Evolutionary conservation across 1,140 invertebrate species (phyloP), one percentile per base, ranked within the genome.

Genomic region (Sitodiplosis mosellana): DNA sequence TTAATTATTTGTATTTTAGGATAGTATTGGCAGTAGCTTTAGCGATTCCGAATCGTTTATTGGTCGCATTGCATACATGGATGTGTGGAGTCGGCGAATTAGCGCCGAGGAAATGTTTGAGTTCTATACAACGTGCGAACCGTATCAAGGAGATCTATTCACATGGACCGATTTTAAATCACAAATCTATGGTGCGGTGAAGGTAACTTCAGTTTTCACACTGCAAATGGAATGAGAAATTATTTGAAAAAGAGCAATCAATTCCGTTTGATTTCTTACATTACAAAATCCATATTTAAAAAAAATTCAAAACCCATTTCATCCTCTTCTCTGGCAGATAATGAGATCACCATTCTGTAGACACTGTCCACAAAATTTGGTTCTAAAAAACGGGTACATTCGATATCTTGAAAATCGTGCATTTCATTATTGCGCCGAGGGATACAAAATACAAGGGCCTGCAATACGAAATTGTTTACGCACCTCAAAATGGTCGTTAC

Each of bases 31-130:
- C 1, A 76, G 76, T 2, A 69, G 66, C 27, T 82, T 81, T 56
- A 79, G 72, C 49, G 67, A 73, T 47, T 68, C 69, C 1, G 80
- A 83, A 62, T 72, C 79, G 1, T 81, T 78, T 55, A 54, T 80
- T 10, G 80, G 80, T 4, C 67, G 68, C 46, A 53, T 83, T 18
- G 65, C 72, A 6, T 63, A 70, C 17, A 49, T 82, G 1, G 75
- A 81, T 54, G 53, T 82, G n/a, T 82, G 79, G 78, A 63, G 70
- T 33, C 51, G 57, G 33, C 56, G 65, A 37, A 58, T 81, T 6
- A 50, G 55, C 10, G 47, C 54, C 2, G 48, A 56, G 2, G 59
- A 71, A 37, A 67, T 81, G 10, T 48, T 61, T 4, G 48, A 53
- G 2, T 59, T 75, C 22, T 65, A 68, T 46, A 60, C 58, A 34